Evolutionary conservation across 1,140 invertebrate species (phyloP), one percentile per base, ranked within the genome.

Genomic region (Armadillidium nasatum): DNA sequence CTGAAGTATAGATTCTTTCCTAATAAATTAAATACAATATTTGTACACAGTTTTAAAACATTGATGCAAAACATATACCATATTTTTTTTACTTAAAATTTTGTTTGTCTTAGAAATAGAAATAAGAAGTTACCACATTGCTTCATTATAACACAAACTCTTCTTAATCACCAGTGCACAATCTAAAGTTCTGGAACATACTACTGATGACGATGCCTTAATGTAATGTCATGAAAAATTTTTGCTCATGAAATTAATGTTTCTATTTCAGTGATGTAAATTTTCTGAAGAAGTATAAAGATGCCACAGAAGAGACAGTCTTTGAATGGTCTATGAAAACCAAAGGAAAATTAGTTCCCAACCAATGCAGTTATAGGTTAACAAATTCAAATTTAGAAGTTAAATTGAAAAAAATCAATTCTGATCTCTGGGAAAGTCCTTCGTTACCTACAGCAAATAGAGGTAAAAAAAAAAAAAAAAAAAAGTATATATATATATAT

Each of bases 231-330:
- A 33, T 33, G 44, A 50, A 74, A 21, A 21, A 43, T n/a, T n/a
- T 21, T 2, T 50, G 22, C 33, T 33, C 7, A 50, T 66, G 4
- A 7, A 7, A 7, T 74, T 7, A 33, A 46, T 66, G 21, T 15
- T 44, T 68, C n/a, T 44, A 33, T 54, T 45, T 10, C 73, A 78
- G 76, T 74, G 76, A 78, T 54, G 10, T 46, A 19, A 45, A 69
- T 10, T 78, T 78, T 44, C 77, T 78, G 3, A 74, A 78, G 72
- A 74, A 78, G 43, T 21, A 78, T 33, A 60, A 54, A n/a, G 77
- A 33, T 43, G 54, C 70, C n/a, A 76, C 21, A 13, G 77, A 78
- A 44, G 74, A 75, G 9, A 66, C 77, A n/a, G 15, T 75, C 23
- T 78, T 78, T 70, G 74, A 76, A 46, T 78, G 77, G 77, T 43